phyloP scores from a whole-genome alignment of 2,113 vertebrate genomes.

The Sander lucioperca region DNA sequence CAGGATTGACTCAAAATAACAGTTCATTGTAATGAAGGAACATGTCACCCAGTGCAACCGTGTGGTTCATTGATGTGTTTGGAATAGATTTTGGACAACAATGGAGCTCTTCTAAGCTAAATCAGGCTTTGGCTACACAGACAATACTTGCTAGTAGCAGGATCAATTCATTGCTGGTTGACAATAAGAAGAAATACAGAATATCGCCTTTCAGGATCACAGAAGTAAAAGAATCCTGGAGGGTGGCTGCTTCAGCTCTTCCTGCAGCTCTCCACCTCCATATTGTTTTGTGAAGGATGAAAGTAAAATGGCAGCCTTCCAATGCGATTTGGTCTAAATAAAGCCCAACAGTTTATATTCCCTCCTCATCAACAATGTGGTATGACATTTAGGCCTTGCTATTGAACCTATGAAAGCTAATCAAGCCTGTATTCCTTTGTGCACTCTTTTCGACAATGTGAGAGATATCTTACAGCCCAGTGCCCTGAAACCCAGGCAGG shows the following conservation, averaged over 20 bases:
- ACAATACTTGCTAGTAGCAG: not conserved
- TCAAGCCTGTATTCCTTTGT: slow-evolving; percentile 29
- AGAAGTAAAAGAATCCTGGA: not conserved
- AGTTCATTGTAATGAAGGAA: not conserved
- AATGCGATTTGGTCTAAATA: slow-evolving; percentile 16
- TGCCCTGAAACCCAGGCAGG: slow-evolving; percentile 44
- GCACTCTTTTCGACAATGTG: slow-evolving; percentile 17
- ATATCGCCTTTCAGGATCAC: not conserved
- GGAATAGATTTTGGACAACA: not conserved
- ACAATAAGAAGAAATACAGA: not conserved
- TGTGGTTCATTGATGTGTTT: slow-evolving; percentile 10
- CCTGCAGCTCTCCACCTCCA: slow-evolving; percentile 23
- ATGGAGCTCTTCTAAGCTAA: not conserved
- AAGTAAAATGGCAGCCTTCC: slow-evolving; percentile 58
- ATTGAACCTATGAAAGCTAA: slow-evolving; percentile 21
- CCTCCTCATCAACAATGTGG: slow-evolving; percentile 16
- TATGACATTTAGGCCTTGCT: slow-evolving; percentile 34
- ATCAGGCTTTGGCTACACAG: slow-evolving; percentile 9
- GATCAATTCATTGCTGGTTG: not conserved
- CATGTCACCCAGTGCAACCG: not conserved
- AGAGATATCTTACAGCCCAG: slow-evolving; percentile 31
- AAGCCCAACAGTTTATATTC: slow-evolving; percentile 16
- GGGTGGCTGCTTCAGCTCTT: not conserved
- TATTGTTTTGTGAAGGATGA: slow-evolving; percentile 37
- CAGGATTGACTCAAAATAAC: slow-evolving; percentile 19